Base-by-base conservation (phyloP, 2,113 vertebrate species). In the Dromiciops gliroides region DNA sequence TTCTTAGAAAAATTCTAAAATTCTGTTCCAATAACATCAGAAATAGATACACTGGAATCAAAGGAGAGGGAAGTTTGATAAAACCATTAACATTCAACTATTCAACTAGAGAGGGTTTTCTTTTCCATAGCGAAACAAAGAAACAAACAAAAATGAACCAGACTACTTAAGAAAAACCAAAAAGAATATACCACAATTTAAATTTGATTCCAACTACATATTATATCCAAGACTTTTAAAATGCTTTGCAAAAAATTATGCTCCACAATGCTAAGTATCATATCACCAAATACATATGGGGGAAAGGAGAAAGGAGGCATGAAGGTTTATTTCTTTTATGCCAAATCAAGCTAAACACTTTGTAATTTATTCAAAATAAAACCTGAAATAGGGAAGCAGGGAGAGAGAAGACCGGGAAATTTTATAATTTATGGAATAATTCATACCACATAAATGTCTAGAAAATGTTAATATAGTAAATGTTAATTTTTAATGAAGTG, bases 341-440 rank as follows among this genome's bases (percentile, higher is more conserved):
- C 96, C 94, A 95, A 97, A 94, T 88, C 93, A 96, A 89, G 67
- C 92, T 96, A 97, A 97, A 96, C 97, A 92, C 95, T 97, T 96
- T 95, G 93, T 97, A 92, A 90, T 97, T 96, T 96, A 95, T 98
- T 95, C 97, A 93, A 97, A 97, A 97, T 91, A 95, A 94, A 75
- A 95, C 96, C 96, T 95, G 93, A 98, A 93, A 93, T 44, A 94
- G 60, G 94, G 95, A 94, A 93, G 89, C 88, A 49, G 91, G 92
- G 94, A 95, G 83, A 94, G 94, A 94, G 89, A 88, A 89, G 44
- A 92, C 94, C 96, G 50, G 83, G 92, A 96, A 94, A 97, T 97
- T 97, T 95, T 96, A 95, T 97, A 97, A 97, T 96, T 90, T 96
- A 97, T 49, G 93, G 91, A 96, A 97, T 98, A 97, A 97, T 98